Conservation (phyloP, 2,113 vertebrate genomes). For the Arvicanthis niloticus region DNA sequence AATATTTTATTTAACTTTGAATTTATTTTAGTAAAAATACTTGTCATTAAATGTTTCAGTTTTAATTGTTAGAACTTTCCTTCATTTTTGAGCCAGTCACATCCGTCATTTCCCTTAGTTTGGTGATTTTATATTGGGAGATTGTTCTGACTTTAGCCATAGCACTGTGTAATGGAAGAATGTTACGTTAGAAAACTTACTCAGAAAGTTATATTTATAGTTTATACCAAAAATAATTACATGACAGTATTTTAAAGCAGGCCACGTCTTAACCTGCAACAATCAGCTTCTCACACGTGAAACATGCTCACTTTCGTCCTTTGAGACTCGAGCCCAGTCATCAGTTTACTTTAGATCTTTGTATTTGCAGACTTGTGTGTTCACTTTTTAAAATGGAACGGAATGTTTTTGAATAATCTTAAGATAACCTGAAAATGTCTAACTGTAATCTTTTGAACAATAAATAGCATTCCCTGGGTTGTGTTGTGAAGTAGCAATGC, state of each 20-base stretch:
- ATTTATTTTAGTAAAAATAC: constrained; percentile 22
- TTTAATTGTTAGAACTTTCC: constrained; percentile 50
- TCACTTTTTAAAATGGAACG: constrained; percentile 47
- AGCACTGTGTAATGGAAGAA: neutral
- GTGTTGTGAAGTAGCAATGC: constrained; percentile 14
- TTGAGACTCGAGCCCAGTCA: constrained; percentile 12
- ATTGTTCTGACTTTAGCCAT: constrained; percentile 21
- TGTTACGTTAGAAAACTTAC: neutral
- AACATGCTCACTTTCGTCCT: constrained; percentile 8
- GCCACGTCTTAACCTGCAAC: constrained; percentile 39
- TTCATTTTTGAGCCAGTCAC: neutral
- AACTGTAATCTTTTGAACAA: constrained; percentile 49
- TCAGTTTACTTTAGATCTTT: constrained; percentile 39
- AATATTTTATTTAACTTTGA: constrained; percentile 38
- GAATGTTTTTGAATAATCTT: constrained; percentile 26
- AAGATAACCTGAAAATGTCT: constrained; percentile 55
- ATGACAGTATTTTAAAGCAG: constrained; percentile 3
- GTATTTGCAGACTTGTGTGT: neutral
- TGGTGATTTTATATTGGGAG: neutral
- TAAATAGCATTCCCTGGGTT: neutral
- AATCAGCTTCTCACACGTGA: neutral
- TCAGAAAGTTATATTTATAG: constrained; percentile 19
- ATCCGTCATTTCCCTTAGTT: constrained; percentile 9
- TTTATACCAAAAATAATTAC: constrained; percentile 55
- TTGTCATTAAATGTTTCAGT: neutral